Conservation (phyloP, 2,888 invertebrate genomes). For the Tyria jacobaeae region DNA sequence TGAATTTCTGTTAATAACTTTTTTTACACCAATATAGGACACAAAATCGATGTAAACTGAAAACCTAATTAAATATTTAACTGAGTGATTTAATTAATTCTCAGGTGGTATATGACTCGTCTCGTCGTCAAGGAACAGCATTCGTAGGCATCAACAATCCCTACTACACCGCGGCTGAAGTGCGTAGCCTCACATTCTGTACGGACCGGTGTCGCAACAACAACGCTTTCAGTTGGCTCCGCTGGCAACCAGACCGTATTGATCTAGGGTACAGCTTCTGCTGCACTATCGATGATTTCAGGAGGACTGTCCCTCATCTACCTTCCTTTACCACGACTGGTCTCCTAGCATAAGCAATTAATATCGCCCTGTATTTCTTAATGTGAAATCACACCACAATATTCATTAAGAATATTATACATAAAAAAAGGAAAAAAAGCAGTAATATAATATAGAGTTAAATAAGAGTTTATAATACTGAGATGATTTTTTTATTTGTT, state of each 20-base stretch:
- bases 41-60: too few species aligned
- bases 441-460: too few species aligned
- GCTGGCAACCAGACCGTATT: slow-evolving; percentile 83
- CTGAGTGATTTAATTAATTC: not conserved
- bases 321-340: slow-evolving; percentile 82
- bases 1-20: too few species aligned
- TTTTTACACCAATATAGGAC: too few species aligned
- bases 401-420: not conserved
- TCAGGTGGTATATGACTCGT: slow-evolving; percentile 85
- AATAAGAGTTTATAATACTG: too few species aligned
- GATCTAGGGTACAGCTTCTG: slow-evolving; percentile 88
- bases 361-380: not conserved
- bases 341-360: slow-evolving; percentile 62
- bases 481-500: too few species aligned
- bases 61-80: too few species aligned
- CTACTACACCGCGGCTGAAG: slow-evolving; percentile 75
- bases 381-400: not conserved
- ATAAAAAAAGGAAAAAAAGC: not conserved
- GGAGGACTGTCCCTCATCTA: slow-evolving; percentile 81
- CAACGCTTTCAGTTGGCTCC: slow-evolving; percentile 86
- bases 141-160: slow-evolving; percentile 89
- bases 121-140: slow-evolving; percentile 82
- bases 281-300: slow-evolving; percentile 87
- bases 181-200: slow-evolving; percentile 80
- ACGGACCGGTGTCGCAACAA: slow-evolving; percentile 85